phyloP scores from a whole-genome alignment of 2,113 vertebrate genomes.

The Apteryx mantelli region DNA sequence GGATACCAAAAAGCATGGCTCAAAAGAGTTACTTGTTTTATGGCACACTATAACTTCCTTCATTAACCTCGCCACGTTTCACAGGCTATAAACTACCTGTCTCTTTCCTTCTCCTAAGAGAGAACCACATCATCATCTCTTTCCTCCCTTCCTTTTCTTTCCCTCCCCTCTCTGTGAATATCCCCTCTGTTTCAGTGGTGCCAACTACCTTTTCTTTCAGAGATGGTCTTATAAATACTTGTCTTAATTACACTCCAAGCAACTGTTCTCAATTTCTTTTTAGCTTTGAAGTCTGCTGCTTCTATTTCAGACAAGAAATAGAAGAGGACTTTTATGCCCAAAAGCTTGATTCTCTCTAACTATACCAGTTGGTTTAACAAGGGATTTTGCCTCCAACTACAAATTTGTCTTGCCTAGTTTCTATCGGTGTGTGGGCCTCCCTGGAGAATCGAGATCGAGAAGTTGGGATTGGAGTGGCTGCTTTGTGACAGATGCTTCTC shows the following conservation, averaged over 20 bases:
- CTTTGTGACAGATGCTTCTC: not conserved
- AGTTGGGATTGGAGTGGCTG: not conserved
- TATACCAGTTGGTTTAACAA: constrained; percentile 36
- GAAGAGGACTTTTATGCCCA: constrained; percentile 27
- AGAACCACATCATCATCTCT: not conserved
- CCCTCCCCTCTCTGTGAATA: not conserved
- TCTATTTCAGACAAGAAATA: constrained; percentile 68
- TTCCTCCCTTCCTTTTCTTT: not conserved
- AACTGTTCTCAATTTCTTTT: constrained; percentile 69
- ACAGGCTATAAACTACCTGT: not conserved
- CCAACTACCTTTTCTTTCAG: constrained; percentile 64
- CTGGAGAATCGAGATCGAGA: not conserved
- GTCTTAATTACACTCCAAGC: constrained; percentile 64
- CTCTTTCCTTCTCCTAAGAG: not conserved
- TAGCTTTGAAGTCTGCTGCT: constrained; percentile 72
- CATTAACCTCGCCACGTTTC: not conserved
- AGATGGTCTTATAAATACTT: constrained; percentile 64
- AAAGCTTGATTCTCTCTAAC: constrained; percentile 30
- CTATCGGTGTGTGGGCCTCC: not conserved
- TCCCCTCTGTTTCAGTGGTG: constrained; percentile 40
- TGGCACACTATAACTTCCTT: not conserved
- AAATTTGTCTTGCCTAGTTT: constrained; percentile 14
- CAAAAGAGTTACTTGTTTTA: not conserved
- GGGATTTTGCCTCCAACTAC: not conserved
- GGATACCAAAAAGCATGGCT: not conserved